Evolutionary conservation across 2,888 invertebrate species (phyloP).

Genomic region (Drosophila demipolita): DNA sequence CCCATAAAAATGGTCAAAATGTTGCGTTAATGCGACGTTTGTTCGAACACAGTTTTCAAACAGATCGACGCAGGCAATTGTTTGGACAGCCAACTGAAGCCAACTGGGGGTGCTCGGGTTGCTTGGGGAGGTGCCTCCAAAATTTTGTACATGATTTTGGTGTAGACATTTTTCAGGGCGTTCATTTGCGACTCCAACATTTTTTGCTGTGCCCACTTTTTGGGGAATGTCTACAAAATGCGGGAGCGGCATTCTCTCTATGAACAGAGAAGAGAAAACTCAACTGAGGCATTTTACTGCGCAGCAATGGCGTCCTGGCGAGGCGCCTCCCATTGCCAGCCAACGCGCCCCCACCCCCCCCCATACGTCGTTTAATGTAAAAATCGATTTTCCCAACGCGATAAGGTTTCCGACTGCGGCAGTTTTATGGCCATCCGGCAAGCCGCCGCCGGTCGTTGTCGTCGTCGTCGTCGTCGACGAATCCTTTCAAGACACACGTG

Average conservation of each 20-base stretch:
- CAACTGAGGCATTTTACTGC: conserved; percentile 52
- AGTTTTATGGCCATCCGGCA: conserved; percentile 62
- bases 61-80: conserved; percentile 76
- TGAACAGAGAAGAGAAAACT: not conserved
- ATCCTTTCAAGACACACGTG: conserved; percentile 74
- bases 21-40: conserved; percentile 80
- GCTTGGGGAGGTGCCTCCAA: conserved; percentile 21
- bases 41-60: conserved; percentile 78
- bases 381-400: conserved; percentile 76
- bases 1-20: conserved; percentile 72
- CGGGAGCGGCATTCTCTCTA: conserved; percentile 17
- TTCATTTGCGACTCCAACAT: conserved; percentile 56
- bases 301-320: conserved; percentile 72
- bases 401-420: conserved; percentile 70
- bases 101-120: not conserved
- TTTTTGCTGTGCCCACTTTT: conserved; percentile 32
- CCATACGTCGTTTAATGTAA: not conserved
- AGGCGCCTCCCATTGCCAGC: conserved; percentile 62
- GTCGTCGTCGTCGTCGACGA: conserved; percentile 20
- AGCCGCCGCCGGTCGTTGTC: not conserved
- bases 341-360: not conserved
- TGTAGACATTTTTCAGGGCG: conserved; percentile 61
- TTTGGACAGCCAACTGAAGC: conserved; percentile 58
- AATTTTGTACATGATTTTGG: conserved; percentile 33
- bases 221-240: conserved; percentile 16